Evolutionary conservation across 2,888 invertebrate species (phyloP).

Genomic region (Actias luna): DNA sequence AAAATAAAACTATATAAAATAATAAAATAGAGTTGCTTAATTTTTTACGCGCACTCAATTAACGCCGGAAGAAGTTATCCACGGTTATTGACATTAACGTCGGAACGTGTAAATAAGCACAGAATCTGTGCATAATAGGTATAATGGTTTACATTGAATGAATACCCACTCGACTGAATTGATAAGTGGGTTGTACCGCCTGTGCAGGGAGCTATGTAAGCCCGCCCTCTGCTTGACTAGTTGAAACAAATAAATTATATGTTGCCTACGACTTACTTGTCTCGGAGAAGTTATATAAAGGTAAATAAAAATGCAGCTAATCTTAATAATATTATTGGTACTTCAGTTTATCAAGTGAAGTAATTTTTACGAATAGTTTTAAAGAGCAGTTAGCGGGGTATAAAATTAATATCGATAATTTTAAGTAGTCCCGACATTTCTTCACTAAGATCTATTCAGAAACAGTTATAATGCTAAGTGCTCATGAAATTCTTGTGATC

Average conservation of each 20-base stretch:
- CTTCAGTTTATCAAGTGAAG: background rate
- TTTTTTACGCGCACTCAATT: slow-evolving; percentile 5
- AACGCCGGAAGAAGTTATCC: slow-evolving; percentile 26
- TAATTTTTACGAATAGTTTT: background rate
- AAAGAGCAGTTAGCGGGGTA: background rate
- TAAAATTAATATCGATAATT: background rate
- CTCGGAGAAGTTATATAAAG: background rate
- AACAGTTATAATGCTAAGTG: no score
- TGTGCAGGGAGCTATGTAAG: slow-evolving; percentile 50
- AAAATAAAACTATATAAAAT: background rate
- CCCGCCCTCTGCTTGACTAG: slow-evolving; percentile 47
- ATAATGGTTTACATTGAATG: slow-evolving; percentile 76
- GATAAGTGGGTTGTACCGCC: slow-evolving; percentile 76
- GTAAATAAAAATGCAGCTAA: background rate
- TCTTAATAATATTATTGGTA: background rate
- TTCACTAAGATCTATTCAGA: background rate
- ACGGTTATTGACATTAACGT: slow-evolving; percentile 42
- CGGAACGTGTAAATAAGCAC: slow-evolving; percentile 70
- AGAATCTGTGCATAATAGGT: slow-evolving; percentile 71
- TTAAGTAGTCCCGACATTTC: background rate
- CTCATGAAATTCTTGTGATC: no score
- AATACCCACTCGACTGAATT: slow-evolving; percentile 79
- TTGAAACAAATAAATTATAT: slow-evolving; percentile 4
- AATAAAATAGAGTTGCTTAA: background rate
- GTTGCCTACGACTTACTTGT: slow-evolving; percentile 11